Percentiles rank a stretch among this genome's conserved stretches.
phyloP scores from a whole-genome alignment of 2,113 vertebrate genomes.

The Columba livia region DNA sequence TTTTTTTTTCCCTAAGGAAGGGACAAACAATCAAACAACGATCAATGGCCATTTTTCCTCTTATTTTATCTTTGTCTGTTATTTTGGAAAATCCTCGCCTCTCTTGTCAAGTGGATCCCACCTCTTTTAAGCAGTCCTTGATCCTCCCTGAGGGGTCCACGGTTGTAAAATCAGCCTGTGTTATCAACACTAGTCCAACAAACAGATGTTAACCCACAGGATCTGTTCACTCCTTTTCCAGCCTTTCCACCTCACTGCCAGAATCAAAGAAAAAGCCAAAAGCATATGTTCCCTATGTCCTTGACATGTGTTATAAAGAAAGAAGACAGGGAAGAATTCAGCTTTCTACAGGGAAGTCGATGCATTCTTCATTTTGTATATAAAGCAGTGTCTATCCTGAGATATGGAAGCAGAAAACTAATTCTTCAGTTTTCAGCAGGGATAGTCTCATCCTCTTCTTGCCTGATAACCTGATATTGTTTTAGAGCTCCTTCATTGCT shows the following conservation, averaged over 20 bases:
- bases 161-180: fast-evolving
- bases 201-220: not conserved
- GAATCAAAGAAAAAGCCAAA: not conserved
- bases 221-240: not conserved
- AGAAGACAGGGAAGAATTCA: not conserved
- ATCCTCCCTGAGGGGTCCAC: not conserved
- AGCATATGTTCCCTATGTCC: fast-evolving
- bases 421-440: not conserved
- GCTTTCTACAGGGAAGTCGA: not conserved
- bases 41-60: not conserved
- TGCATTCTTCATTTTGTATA: not conserved
- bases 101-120: not conserved
- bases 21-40: not conserved
- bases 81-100: not conserved
- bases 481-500: not conserved
- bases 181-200: not conserved
- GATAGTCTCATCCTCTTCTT: not conserved
- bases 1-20: not conserved
- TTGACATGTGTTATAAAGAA: not conserved
- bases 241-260: not conserved
- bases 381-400: not conserved
- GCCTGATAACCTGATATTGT: not conserved
- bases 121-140: not conserved
- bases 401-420: not conserved
- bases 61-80: not conserved